These are phyloP conservation scores for Melanotaenia parkinsoni DNA, from an alignment of 2,797 vertebrate species.

Conservation along the genomic window DNA sequence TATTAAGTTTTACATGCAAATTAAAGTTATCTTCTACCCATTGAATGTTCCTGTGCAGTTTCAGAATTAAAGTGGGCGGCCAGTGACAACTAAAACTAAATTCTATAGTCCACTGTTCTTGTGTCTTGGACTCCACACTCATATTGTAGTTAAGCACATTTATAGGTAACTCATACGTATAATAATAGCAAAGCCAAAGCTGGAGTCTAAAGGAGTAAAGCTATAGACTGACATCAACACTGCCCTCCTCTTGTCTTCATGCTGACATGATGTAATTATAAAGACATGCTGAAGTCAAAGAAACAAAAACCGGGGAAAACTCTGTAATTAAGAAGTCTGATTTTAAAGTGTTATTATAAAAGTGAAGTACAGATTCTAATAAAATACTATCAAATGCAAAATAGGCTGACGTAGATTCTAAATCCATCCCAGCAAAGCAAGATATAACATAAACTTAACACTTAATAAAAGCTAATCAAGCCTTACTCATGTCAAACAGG, in stretches of 20 bases:
- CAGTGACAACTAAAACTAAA: constrained; percentile 1
- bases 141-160: constrained; percentile 12
- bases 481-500: constrained; percentile 98
- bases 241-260: constrained; percentile 48
- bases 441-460: background rate
- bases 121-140: constrained; percentile 21
- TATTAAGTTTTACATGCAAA: background rate
- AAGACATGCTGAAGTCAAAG: constrained; percentile 17
- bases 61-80: background rate
- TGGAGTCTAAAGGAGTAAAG: constrained; percentile 28
- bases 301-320: constrained; percentile 42
- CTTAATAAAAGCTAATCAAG: background rate
- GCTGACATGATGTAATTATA: constrained; percentile 40
- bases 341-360: constrained; percentile 20
- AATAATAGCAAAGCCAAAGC: constrained; percentile 39
- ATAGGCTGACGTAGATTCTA: background rate
- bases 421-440: background rate
- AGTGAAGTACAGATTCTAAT: background rate
- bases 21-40: background rate
- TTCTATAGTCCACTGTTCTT: constrained; percentile 7
- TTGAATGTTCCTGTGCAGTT: constrained; percentile 1
- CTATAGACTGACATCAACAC: constrained; percentile 25
- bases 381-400: background rate
- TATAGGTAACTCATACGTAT: constrained; percentile 15
- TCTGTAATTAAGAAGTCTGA: constrained; percentile 58